Conservation (phyloP, 2,797 vertebrate genomes). For the Sebastes baramenuke region DNA sequence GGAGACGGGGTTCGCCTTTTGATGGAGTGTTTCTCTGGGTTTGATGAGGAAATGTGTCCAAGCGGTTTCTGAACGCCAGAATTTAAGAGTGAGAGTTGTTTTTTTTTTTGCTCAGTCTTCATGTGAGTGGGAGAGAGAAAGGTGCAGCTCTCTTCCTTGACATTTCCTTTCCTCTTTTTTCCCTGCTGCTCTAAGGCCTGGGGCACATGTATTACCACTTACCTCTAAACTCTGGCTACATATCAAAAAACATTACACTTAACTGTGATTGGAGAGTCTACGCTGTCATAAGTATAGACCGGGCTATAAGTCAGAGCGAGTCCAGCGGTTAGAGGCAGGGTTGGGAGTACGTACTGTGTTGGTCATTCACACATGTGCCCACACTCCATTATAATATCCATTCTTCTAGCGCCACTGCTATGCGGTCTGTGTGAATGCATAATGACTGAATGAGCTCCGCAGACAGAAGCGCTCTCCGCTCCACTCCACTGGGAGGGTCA, state of each 20-base stretch:
- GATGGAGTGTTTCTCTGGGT: slow-evolving; percentile 57
- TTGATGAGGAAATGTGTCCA: slow-evolving; percentile 63
- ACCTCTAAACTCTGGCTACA: slow-evolving; percentile 2
- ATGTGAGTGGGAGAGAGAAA: background rate
- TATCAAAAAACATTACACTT: slow-evolving; percentile 28
- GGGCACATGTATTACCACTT: slow-evolving; percentile 20
- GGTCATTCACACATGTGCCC: slow-evolving; percentile 7
- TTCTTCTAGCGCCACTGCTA: background rate
- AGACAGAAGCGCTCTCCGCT: slow-evolving; percentile 51
- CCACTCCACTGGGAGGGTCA: slow-evolving; percentile 69
- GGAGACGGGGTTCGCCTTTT: slow-evolving; percentile 32
- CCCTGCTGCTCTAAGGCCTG: slow-evolving; percentile 10
- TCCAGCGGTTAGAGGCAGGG: slow-evolving; percentile 1
- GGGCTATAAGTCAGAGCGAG: background rate
- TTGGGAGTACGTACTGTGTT: background rate
- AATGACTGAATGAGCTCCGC: slow-evolving; percentile 57
- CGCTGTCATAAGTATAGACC: background rate
- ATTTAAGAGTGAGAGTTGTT: slow-evolving; percentile 11
- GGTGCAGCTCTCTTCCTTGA: slow-evolving; percentile 13
- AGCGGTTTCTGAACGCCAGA: slow-evolving; percentile 25
- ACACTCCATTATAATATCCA: slow-evolving; percentile 21
- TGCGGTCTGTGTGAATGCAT: slow-evolving; percentile 44
- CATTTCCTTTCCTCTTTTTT: slow-evolving; percentile 24
- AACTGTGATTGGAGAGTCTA: slow-evolving; percentile 3
- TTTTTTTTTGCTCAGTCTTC: background rate